These are phyloP conservation scores for Steinernema feltiae DNA, from an alignment of 1,140 invertebrate species.

Conservation along the genomic window DNA sequence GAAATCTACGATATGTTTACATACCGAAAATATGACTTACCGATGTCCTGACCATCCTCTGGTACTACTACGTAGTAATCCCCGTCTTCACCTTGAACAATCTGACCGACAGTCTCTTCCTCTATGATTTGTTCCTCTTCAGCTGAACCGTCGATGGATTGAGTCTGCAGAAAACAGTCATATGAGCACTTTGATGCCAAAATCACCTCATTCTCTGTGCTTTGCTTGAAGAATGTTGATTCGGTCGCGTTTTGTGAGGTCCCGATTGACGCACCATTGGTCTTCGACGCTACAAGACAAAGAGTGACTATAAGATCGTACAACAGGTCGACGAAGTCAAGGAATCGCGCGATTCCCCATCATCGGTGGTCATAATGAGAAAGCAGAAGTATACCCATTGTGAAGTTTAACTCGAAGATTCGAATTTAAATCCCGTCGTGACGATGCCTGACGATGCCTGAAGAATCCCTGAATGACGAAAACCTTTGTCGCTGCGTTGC, in stretches of 20 bases:
- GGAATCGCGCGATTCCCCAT: neutral
- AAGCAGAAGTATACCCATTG: neutral
- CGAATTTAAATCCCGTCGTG: slow-evolving; percentile 6
- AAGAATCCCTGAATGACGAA: slow-evolving; percentile 1
- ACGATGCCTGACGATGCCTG: no score
- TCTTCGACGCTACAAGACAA: neutral
- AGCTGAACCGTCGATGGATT: neutral
- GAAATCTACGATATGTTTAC: slow-evolving; percentile 20
- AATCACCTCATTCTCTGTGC: no score
- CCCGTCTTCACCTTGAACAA: slow-evolving; percentile 40
- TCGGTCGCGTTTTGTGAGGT: neutral
- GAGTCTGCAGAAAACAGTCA: neutral
- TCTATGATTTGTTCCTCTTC: slow-evolving; percentile 36
- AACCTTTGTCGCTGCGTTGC: slow-evolving; percentile 12
- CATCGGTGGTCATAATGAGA: neutral
- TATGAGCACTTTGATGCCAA: neutral
- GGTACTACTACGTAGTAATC: slow-evolving; percentile 36
- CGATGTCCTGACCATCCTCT: slow-evolving; percentile 31
- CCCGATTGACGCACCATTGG: neutral
- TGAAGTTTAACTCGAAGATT: neutral
- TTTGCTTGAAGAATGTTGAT: no score
- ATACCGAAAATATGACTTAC: slow-evolving; percentile 26
- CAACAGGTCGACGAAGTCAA: neutral
- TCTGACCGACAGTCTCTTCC: slow-evolving; percentile 33
- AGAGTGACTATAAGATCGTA: neutral